phyloP scores from a whole-genome alignment of 2,888 invertebrate species.

The Melieria picta region DNA sequence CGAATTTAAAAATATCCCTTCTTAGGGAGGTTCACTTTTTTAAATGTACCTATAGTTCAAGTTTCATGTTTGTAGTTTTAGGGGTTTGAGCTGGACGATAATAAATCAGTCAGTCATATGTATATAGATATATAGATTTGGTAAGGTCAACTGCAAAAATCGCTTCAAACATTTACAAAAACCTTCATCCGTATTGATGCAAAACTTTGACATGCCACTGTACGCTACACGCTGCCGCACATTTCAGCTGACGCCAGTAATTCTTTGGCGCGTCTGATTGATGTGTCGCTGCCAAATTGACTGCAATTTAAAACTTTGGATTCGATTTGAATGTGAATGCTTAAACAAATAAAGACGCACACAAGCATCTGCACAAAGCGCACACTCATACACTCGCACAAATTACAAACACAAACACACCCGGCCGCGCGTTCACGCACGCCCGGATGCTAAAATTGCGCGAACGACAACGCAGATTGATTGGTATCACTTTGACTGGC shows the following conservation, averaged over 20 bases:
- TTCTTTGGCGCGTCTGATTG: constrained; percentile 38
- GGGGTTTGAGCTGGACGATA: too few relatives aligned
- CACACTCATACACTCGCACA: constrained; percentile 6
- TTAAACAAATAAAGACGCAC: constrained; percentile 42
- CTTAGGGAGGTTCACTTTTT: too few relatives aligned
- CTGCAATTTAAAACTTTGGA: constrained; percentile 43
- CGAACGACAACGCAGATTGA: constrained; percentile 31
- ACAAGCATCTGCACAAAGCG: constrained; percentile 12
- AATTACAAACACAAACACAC: constrained; percentile 26
- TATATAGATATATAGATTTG: too few relatives aligned
- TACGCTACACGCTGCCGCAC: background rate
- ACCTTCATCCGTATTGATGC: background rate
- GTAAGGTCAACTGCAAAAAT: background rate
- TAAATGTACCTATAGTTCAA: too few relatives aligned
- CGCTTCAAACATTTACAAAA: background rate
- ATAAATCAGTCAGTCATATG: too few relatives aligned
- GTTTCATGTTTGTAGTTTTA: too few relatives aligned
- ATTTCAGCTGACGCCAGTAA: constrained; percentile 16
- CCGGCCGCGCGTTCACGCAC: background rate
- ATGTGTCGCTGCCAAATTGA: constrained; percentile 43
- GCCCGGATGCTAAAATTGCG: constrained; percentile 3
- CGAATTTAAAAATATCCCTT: too few relatives aligned
- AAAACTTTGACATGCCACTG: background rate
- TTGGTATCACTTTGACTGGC: constrained; percentile 20
- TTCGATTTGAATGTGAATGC: constrained; percentile 42